Conservation (phyloP, 2,888 invertebrate species). For the Toxonevra muliebris region DNA sequence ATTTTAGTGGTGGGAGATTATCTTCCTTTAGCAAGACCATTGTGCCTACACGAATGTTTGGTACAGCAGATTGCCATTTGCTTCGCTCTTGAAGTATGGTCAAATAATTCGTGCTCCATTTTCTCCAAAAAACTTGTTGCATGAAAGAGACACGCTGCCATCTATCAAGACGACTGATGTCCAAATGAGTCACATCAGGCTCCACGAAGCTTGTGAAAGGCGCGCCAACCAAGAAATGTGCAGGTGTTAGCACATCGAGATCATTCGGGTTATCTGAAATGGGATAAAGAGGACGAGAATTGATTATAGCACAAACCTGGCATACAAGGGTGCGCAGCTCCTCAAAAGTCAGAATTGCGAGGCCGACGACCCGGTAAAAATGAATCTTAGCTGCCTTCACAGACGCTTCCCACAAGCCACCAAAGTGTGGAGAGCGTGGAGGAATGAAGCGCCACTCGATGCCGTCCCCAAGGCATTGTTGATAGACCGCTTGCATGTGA, state of each 20-base stretch:
- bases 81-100: slow-evolving; percentile 36
- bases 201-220: slow-evolving; percentile 18
- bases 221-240: slow-evolving; percentile 37
- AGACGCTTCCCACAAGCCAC: slow-evolving; percentile 37
- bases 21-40: slow-evolving; percentile 21
- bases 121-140: slow-evolving; percentile 33
- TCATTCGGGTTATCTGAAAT: slow-evolving; percentile 38
- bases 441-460: slow-evolving; percentile 36
- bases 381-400: slow-evolving; percentile 36
- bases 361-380: slow-evolving; percentile 32
- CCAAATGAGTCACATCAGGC: slow-evolving; percentile 24
- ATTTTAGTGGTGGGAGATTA: no score
- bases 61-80: slow-evolving; percentile 33
- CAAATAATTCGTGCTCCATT: slow-evolving; percentile 31
- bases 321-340: slow-evolving; percentile 38
- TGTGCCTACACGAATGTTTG: slow-evolving; percentile 11
- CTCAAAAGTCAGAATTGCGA: slow-evolving; percentile 35
- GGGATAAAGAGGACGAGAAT: slow-evolving; percentile 38
- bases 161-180: slow-evolving; percentile 17
- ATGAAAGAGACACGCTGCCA: slow-evolving; percentile 33
- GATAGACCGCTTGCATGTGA: slow-evolving; percentile 20
- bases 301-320: slow-evolving; percentile 37
- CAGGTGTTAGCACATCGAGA: slow-evolving; percentile 30
- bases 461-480: slow-evolving; percentile 28
- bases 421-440: slow-evolving; percentile 37